phyloP scores from a whole-genome alignment of 2,888 invertebrate genomes.

The Tricholauxania praeusta region DNA sequence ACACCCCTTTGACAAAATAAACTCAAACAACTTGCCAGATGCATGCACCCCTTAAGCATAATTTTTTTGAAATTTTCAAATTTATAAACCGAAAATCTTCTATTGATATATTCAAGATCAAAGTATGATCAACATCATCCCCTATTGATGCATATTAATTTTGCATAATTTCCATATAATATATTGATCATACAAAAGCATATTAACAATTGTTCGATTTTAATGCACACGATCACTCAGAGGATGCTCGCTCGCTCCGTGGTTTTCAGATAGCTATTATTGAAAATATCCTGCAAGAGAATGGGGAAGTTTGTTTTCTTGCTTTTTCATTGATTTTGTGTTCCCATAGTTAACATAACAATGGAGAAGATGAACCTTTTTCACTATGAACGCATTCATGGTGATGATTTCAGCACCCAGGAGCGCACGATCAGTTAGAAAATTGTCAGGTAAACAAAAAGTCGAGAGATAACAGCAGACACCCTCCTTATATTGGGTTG shows the following conservation, averaged over 20 bases:
- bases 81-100: constrained; percentile 63
- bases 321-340: constrained; percentile 11
- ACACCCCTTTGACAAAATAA: constrained; percentile 17
- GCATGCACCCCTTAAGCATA: constrained; percentile 12
- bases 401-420: constrained; percentile 29
- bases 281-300: neutral
- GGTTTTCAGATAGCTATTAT: too few relatives aligned
- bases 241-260: too few relatives aligned
- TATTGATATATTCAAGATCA: constrained; percentile 40
- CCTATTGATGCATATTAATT: neutral
- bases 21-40: neutral
- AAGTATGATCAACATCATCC: neutral
- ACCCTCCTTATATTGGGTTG: neutral
- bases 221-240: neutral
- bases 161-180: constrained; percentile 39
- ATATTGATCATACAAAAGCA: constrained; percentile 32
- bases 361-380: constrained; percentile 29
- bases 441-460: constrained; percentile 34
- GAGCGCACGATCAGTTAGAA: constrained; percentile 5
- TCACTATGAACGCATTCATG: neutral
- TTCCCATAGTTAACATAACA: constrained; percentile 49
- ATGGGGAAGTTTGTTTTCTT: constrained; percentile 29
- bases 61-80: constrained; percentile 45
- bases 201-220: constrained; percentile 29
- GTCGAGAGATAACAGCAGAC: constrained; percentile 6